These are phyloP conservation scores for Lymantria monacha DNA, from an alignment of 2,888 invertebrate species.

Conservation along the genomic window DNA sequence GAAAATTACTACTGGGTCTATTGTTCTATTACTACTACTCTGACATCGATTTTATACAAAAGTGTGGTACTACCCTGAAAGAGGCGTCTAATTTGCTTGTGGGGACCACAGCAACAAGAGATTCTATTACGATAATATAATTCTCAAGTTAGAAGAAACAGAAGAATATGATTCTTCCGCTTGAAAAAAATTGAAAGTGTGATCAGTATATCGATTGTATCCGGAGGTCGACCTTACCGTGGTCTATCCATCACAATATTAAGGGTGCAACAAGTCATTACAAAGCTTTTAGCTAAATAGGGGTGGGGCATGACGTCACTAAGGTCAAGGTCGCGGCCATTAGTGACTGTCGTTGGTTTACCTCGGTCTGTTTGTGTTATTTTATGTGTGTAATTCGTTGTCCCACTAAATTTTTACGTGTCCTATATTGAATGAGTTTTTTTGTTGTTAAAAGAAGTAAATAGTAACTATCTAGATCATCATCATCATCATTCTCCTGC, in stretches of 20 bases:
- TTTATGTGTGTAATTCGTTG: not conserved
- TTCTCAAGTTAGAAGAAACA: too few species aligned
- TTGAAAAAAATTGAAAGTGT: not conserved
- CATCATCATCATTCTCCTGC: too few species aligned
- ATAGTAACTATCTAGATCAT: not conserved
- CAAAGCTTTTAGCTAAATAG: constrained; percentile 31
- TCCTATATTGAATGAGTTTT: not conserved
- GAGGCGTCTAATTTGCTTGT: too few species aligned
- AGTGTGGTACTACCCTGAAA: too few species aligned
- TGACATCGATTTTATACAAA: too few species aligned
- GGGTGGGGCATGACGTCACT: constrained; percentile 33
- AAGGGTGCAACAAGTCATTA: constrained; percentile 11
- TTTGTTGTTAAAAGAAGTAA: not conserved
- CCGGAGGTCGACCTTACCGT: constrained; percentile 2
- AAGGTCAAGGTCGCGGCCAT: constrained; percentile 26
- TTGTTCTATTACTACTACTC: too few species aligned
- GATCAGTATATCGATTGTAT: not conserved
- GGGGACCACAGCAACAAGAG: too few species aligned
- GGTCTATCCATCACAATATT: not conserved
- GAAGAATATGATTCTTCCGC: too few species aligned
- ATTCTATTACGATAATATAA: too few species aligned
- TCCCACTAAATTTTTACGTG: not conserved
- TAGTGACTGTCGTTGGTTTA: constrained; percentile 12
- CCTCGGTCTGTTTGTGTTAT: not conserved
- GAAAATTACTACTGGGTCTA: too few species aligned